Percentiles rank a stretch among this genome's conserved stretches.
Evolutionary conservation across 2,113 vertebrate species (phyloP).

Genomic region (Thamnophis sirtalis): DNA sequence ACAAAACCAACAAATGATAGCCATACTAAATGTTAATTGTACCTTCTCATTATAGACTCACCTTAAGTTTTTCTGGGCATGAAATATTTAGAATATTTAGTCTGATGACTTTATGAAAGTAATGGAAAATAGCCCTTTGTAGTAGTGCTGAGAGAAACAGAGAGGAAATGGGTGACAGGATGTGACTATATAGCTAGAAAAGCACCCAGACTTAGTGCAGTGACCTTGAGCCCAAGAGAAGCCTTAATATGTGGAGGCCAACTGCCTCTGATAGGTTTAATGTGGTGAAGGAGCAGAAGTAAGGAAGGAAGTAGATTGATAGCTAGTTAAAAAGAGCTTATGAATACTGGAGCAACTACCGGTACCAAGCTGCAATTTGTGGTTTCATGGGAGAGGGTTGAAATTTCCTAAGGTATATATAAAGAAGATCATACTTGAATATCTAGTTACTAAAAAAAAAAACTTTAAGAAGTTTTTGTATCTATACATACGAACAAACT

Average conservation of each 20-base stretch:
- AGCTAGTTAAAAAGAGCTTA: neutral
- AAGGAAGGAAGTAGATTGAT: conserved; percentile 19
- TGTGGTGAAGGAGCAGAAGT: conserved; percentile 15
- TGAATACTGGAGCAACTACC: neutral
- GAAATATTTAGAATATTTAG: neutral
- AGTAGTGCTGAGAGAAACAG: neutral
- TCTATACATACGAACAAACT: neutral
- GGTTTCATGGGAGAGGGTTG: conserved; percentile 16
- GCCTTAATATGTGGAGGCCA: neutral
- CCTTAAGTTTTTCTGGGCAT: neutral
- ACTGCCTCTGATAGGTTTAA: neutral
- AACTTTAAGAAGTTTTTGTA: conserved; percentile 42
- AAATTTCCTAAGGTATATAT: conserved; percentile 8
- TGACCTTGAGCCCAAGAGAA: conserved; percentile 4
- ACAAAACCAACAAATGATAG: neutral
- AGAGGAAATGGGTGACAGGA: neutral
- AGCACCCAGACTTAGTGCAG: neutral
- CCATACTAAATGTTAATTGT: neutral
- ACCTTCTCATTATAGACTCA: neutral
- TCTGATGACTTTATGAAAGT: neutral
- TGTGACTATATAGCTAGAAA: neutral
- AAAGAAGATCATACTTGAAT: conserved; percentile 35
- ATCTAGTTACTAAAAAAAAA: conserved; percentile 40
- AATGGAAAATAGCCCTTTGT: neutral
- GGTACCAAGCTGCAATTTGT: neutral